Base-by-base conservation (phyloP, 2,797 vertebrate genomes). In the Ataeniobius toweri region DNA sequence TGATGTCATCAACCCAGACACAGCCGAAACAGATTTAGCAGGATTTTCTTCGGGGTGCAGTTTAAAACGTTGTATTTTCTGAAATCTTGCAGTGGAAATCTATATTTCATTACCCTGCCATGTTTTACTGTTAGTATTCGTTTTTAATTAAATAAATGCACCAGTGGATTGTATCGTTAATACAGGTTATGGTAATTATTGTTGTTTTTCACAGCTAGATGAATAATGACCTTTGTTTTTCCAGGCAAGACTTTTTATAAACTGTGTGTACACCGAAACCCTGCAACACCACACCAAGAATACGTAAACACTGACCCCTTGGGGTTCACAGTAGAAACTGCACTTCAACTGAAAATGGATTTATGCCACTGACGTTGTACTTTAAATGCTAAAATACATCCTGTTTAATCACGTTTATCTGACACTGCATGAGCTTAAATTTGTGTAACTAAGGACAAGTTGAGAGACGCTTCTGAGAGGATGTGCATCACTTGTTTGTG, bases 191-290 rank as follows among this genome's bases (percentile, higher is more conserved):
- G 59, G 83, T 84, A 83, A 79, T 89, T 86, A 78, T 86, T 83
- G 72, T 83, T 84, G 56, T 73, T 51, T 81, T 89, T 61, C 70
- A 88, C 76, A 80, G 41, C 72, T 28, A 68, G 67, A 70, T 85
- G 78, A 84, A 83, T 88, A 81, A 72, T 51, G 73, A 63, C 63
- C 77, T 81, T 88, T 89, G 89, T 72, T 76, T 46, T 70, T 85
- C 65, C 75, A 83, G 88, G 85, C 80, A 78, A 74, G 31, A 50
- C 53, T 75, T 55, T 79, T 78, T 84, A 74, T 85, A 73, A 88
- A 87, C 41, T 80, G 82, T 84, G 83, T 84, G 83, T 78, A 82
- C 76, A 83, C 83, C 84, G 88, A 90, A 83, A 44, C 88, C 86
- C 71, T 36, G 44, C 44, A 16, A 28, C 4, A 16, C 3, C 1